Base-by-base conservation (phyloP, 2,797 vertebrate species). In the Mionectes olivaceus region DNA sequence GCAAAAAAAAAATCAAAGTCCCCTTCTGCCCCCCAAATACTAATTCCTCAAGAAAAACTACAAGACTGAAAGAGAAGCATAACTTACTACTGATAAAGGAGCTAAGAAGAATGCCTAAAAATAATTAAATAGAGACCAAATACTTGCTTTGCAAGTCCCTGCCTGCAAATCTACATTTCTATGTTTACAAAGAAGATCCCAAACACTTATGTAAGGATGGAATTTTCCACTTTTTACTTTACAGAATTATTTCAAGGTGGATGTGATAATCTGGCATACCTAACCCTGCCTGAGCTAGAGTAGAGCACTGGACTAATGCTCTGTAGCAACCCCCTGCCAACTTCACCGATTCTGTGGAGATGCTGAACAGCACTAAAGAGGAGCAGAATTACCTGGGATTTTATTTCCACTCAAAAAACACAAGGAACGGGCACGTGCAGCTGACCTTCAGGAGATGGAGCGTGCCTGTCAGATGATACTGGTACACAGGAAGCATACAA, bases 401-500 rank as follows among this genome's bases (percentile, higher is more conserved):
- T 89, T 88, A 70, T 37, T 90, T 76, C n/a, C 12, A 55, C 13
- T 33, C 24, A 61, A 69, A 30, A 90, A 17, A 69, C 24, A 22
- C 24, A 63, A 10, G 39, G n/a, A 63, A 43, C 14, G 7, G 5
- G 9, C 1, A 4, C 2, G 7, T 14, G 18, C 27, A 10, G 57
- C 22, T 33, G 25, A 67, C 37, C 71, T 68, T 46, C 46, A 57
- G 53, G 13, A 76, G 18, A 55, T 0, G 3, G 6, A 44, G 4
- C 15, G 27, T 1, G 4, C 24, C 35, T 4, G 4, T 39, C 41
- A 61, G 14, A 68, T 22, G 18, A 24, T 11, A 69, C 2, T 24
- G 30, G 28, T 21, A 50, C 6, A 53, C 0, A 41, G 19, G 8
- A 75, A 13, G 13, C 2, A 10, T 21, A 8, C n/a, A 46, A 44